These are phyloP conservation scores for Odontothrips loti DNA, from an alignment of 2,888 invertebrate species.

Conservation along the genomic window DNA sequence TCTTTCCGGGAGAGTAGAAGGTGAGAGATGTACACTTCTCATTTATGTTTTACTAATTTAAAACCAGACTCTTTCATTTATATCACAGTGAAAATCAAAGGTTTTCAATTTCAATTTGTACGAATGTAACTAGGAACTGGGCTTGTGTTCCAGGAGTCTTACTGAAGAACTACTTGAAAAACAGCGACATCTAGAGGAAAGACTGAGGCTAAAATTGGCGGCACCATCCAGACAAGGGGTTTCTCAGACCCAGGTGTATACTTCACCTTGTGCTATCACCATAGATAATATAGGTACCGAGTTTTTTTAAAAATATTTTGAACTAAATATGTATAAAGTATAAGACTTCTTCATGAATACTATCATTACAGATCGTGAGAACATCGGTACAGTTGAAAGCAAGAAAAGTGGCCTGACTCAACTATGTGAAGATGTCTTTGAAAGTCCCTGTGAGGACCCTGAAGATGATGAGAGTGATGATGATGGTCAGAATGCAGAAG, in stretches of 20 bases:
- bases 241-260: neutral
- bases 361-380: neutral
- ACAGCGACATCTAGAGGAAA: neutral
- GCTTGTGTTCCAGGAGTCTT: neutral
- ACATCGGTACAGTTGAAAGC: too few relatives aligned
- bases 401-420: neutral
- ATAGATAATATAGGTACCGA: neutral
- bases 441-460: neutral
- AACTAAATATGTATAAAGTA: neutral
- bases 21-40: neutral
- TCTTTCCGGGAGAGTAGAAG: neutral
- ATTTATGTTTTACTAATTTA: neutral
- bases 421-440: neutral
- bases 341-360: neutral
- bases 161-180: neutral
- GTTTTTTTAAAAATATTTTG: too few relatives aligned
- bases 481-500: neutral
- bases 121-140: too few relatives aligned
- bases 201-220: neutral
- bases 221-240: neutral
- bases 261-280: neutral
- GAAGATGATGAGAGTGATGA: neutral
- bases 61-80: neutral
- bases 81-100: neutral
- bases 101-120: neutral